Evolutionary conservation across 2,797 vertebrate species (phyloP).

Genomic region (Acrossocheilus wenchowensis): DNA sequence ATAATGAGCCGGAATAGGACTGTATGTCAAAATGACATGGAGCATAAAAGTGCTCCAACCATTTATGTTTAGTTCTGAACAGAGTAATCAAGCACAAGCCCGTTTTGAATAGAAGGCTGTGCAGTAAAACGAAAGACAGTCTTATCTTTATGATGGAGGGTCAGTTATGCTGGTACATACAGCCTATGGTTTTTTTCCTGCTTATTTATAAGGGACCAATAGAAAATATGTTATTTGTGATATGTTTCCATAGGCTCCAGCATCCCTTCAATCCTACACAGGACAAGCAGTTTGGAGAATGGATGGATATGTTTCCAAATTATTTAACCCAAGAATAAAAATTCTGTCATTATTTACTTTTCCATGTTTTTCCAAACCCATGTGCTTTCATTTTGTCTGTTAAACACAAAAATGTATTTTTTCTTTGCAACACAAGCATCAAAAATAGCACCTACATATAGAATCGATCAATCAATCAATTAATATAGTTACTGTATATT

Average conservation of each 20-base stretch:
- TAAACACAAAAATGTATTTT: no score
- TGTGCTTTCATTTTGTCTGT: not conserved
- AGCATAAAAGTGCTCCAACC: conserved; percentile 74
- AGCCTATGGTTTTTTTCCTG: conserved; percentile 1
- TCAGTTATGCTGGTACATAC: conserved; percentile 16
- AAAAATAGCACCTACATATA: no score
- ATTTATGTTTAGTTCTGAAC: conserved; percentile 48
- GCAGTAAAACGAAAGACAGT: conserved; percentile 61
- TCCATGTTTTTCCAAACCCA: no score
- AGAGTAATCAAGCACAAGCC: conserved; percentile 52
- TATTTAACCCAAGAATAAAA: not conserved
- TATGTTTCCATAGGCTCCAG: not conserved
- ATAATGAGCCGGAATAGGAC: conserved; percentile 71
- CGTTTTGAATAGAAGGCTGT: conserved; percentile 63
- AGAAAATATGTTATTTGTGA: not conserved
- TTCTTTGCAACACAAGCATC: no score
- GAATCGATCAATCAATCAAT: no score
- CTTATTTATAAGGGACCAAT: conserved; percentile 1
- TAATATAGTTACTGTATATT: no score
- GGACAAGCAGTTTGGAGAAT: not conserved
- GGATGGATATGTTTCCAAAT: not conserved
- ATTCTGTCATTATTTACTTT: not conserved
- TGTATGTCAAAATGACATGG: conserved; percentile 73
- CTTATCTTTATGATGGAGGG: conserved; percentile 73
- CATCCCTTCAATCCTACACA: not conserved